Conservation (phyloP, 2,888 invertebrate genomes). For the Germaria angustata region DNA sequence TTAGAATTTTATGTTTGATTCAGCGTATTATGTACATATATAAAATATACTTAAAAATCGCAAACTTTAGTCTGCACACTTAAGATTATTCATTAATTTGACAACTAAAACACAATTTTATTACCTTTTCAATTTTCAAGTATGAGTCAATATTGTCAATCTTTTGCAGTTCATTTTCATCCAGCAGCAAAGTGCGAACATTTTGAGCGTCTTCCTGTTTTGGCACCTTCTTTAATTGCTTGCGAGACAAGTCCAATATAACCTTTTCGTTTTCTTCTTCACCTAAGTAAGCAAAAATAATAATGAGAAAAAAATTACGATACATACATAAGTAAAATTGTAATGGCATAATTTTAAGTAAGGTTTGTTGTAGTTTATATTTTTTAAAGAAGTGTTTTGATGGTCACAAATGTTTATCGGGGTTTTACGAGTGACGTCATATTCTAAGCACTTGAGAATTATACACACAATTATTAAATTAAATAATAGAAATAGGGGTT, state of each 20-base stretch:
- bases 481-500: background rate
- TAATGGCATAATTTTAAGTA: constrained; percentile 19
- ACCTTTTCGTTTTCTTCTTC: constrained; percentile 77
- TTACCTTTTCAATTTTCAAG: constrained; percentile 87
- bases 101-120: no score
- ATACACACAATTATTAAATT: background rate
- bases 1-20: no score
- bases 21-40: no score
- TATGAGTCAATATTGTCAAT: constrained; percentile 93
- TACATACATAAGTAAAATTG: no score
- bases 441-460: constrained; percentile 3
- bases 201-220: constrained; percentile 85
- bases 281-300: constrained; percentile 69
- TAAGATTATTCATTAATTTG: no score
- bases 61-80: no score
- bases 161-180: constrained; percentile 92
- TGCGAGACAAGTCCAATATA: constrained; percentile 88
- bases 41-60: no score
- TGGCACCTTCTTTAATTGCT: constrained; percentile 90
- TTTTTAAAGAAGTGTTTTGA: background rate
- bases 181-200: constrained; percentile 87
- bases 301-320: background rate
- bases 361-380: constrained; percentile 32
- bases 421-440: constrained; percentile 48
- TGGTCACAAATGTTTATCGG: background rate